These are phyloP conservation scores for Myanophis thanlyinensis DNA, from an alignment of 2,113 vertebrate genomes.

Conservation along the genomic window DNA sequence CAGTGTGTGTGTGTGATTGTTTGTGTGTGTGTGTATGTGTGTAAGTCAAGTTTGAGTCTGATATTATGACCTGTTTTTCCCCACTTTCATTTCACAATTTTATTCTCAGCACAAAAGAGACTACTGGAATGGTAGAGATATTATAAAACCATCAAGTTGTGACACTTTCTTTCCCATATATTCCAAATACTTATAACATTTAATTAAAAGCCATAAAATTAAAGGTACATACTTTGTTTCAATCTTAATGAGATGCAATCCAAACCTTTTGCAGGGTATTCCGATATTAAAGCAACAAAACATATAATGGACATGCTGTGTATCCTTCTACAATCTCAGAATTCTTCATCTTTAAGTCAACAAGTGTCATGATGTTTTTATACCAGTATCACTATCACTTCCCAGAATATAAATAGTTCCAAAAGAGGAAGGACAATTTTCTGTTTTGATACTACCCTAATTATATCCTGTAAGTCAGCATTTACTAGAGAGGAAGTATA, in stretches of 20 bases:
- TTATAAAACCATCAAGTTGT: neutral
- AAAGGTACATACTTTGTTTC: neutral
- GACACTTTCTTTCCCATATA: neutral
- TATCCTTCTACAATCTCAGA: neutral
- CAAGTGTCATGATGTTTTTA: neutral
- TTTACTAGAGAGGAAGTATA: neutral
- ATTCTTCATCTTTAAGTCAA: neutral
- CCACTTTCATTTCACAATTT: neutral
- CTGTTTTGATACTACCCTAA: slow-evolving; percentile 14
- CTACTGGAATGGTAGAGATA: neutral
- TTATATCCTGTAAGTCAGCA: slow-evolving; percentile 31
- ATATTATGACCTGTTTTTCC: neutral
- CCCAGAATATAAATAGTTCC: neutral
- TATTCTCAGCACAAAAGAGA: neutral
- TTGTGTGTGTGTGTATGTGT: too few species aligned
- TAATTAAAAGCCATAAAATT: neutral
- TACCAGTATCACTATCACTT: neutral
- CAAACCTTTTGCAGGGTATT: neutral
- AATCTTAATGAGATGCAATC: neutral
- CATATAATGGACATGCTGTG: neutral
- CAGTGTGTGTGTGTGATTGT: too few species aligned
- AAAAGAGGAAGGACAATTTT: neutral
- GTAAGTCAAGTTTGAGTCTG: neutral
- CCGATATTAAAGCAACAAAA: neutral
- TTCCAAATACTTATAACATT: neutral